These are phyloP conservation scores for Hyles vespertilio DNA, from an alignment of 1,140 invertebrate genomes.

Conservation along the genomic window DNA sequence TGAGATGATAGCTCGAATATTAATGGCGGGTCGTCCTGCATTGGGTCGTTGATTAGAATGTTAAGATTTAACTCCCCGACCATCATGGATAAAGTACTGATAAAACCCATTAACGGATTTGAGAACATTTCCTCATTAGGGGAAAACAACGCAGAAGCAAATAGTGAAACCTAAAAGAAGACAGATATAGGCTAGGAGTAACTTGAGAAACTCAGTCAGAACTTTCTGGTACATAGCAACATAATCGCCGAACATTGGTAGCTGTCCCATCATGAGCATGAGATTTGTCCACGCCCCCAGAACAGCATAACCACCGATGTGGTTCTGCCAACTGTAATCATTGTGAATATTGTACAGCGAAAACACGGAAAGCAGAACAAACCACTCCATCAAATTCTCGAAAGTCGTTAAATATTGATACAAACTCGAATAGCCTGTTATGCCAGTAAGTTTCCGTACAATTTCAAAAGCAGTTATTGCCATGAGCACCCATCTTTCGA, in stretches of 20 bases:
- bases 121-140: slow-evolving; percentile 78
- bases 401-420: slow-evolving; percentile 79
- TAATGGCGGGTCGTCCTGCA: slow-evolving; percentile 53
- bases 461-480: slow-evolving; percentile 76
- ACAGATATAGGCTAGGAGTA: slow-evolving; percentile 79
- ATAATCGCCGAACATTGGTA: slow-evolving; percentile 81
- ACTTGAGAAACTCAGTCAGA: slow-evolving; percentile 79
- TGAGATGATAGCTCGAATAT: slow-evolving; percentile 77
- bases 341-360: slow-evolving; percentile 63
- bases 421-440: slow-evolving; percentile 76
- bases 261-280: slow-evolving; percentile 80
- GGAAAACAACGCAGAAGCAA: slow-evolving; percentile 81
- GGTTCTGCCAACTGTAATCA: slow-evolving; percentile 79
- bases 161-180: slow-evolving; percentile 80
- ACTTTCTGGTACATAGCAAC: slow-evolving; percentile 83
- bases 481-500: slow-evolving; percentile 76
- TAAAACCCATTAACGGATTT: slow-evolving; percentile 77
- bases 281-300: slow-evolving; percentile 80
- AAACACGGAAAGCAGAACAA: slow-evolving; percentile 78
- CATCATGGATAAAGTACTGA: slow-evolving; percentile 83
- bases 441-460: slow-evolving; percentile 76
- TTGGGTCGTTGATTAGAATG: slow-evolving; percentile 76
- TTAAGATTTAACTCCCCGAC: slow-evolving; percentile 82
- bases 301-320: slow-evolving; percentile 79
- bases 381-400: slow-evolving; percentile 78